phyloP scores from a whole-genome alignment of 2,888 invertebrate species.

The Rhopalosiphum nymphaeae region DNA sequence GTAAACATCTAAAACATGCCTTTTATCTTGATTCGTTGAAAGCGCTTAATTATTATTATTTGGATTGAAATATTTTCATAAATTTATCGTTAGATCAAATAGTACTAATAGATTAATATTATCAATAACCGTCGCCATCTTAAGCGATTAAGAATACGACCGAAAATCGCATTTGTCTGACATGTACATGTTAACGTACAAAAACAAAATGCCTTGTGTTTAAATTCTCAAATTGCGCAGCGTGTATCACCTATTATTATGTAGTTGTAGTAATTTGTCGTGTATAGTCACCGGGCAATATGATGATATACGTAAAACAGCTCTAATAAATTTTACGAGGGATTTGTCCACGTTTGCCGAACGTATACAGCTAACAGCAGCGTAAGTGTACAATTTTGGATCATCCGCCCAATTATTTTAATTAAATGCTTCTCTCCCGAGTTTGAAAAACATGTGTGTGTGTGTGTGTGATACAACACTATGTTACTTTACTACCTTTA shows the following conservation, averaged over 20 bases:
- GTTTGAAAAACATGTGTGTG: neutral
- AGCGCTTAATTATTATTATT: neutral
- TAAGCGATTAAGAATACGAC: neutral
- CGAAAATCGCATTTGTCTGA: neutral
- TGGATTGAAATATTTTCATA: neutral
- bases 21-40: neutral
- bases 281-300: neutral
- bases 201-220: neutral
- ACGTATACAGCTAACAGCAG: neutral
- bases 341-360: neutral
- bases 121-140: neutral
- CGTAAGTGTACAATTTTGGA: conserved; percentile 8
- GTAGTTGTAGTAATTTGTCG: neutral
- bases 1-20: neutral
- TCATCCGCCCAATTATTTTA: conserved; percentile 33
- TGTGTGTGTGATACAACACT: neutral
- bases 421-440: conserved; percentile 16
- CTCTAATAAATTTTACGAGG: conserved; percentile 2
- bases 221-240: neutral
- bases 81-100: neutral
- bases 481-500: neutral
- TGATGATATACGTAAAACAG: neutral
- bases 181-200: neutral
- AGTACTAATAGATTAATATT: neutral
- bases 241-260: neutral